phyloP scores from a whole-genome alignment of 2,888 invertebrate genomes.

The Ectropis crepuscularia region DNA sequence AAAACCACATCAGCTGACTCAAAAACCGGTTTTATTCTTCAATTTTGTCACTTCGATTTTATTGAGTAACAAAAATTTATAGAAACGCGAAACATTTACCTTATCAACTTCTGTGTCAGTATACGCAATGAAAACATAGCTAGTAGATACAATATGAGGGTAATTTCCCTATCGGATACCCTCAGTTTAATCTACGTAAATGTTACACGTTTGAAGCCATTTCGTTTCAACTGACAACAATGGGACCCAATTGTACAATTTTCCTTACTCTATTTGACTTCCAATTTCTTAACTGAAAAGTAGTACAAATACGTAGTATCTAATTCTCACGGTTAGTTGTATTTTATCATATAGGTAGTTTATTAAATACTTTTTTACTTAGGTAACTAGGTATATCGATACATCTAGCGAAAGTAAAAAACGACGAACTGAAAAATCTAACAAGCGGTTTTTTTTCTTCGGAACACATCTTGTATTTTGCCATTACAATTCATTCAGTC shows the following conservation, averaged over 20 bases:
- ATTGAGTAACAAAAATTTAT: not conserved
- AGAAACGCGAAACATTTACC: not conserved
- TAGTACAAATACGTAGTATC: not conserved
- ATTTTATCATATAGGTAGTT: too few relatives aligned
- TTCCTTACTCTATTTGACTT: constrained; percentile 3
- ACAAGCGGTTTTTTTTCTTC: too few relatives aligned
- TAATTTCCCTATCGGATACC: constrained; percentile 22
- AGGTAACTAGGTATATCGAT: too few relatives aligned
- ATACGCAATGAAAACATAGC: constrained; percentile 3
- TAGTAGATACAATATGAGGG: constrained; percentile 17
- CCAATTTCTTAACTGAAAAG: not conserved
- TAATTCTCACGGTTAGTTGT: too few relatives aligned
- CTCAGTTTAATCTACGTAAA: constrained; percentile 16
- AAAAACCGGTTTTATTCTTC: too few relatives aligned
- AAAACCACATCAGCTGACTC: too few relatives aligned
- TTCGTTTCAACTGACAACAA: constrained; percentile 14
- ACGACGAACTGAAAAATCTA: too few relatives aligned
- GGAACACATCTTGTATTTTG: too few relatives aligned
- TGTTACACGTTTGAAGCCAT: constrained; percentile 20
- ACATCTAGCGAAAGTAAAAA: too few relatives aligned
- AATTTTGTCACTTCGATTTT: not conserved
- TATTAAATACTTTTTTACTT: too few relatives aligned
- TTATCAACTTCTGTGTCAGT: constrained; percentile 1
- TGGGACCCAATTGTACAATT: constrained; percentile 21
- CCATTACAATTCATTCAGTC: too few relatives aligned